Evolutionary conservation across 2,113 vertebrate species (phyloP).

Genomic region (Scatophagus argus): DNA sequence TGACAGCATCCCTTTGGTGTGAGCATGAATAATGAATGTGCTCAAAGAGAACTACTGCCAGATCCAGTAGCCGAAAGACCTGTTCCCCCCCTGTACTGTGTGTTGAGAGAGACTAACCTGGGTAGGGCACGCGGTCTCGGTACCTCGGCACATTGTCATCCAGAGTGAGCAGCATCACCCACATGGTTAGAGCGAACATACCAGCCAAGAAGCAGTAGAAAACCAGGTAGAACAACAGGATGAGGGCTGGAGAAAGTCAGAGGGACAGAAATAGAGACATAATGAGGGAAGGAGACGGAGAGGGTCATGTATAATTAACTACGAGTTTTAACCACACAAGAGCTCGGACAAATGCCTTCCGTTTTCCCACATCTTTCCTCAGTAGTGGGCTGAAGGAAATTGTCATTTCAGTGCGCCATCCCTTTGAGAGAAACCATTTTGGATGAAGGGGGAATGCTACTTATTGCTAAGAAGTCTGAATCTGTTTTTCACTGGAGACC

Average conservation of each 20-base stretch:
- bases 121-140: constrained; percentile 90
- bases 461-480: constrained; percentile 10
- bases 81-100: not conserved
- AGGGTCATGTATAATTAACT: constrained; percentile 47
- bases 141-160: constrained; percentile 92
- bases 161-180: constrained; percentile 96
- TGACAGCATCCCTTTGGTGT: constrained; percentile 36
- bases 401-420: constrained; percentile 19
- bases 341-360: not conserved
- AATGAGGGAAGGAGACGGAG: constrained; percentile 10
- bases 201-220: constrained; percentile 97
- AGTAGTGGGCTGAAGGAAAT: not conserved
- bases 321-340: not conserved
- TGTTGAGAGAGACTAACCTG: constrained; percentile 85
- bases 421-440: constrained; percentile 64
- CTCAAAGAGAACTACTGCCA: constrained; percentile 32
- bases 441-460: constrained; percentile 16
- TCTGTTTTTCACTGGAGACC: constrained; percentile 1
- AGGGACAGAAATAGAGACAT: constrained; percentile 23
- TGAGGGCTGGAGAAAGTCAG: constrained; percentile 86
- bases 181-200: constrained; percentile 96
- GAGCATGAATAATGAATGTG: constrained; percentile 69
- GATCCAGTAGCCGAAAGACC: constrained; percentile 13
- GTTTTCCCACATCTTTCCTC: constrained; percentile 2
- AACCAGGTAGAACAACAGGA: constrained; percentile 95